phyloP scores from a whole-genome alignment of 2,113 vertebrate genomes.

The Etheostoma cragini region DNA sequence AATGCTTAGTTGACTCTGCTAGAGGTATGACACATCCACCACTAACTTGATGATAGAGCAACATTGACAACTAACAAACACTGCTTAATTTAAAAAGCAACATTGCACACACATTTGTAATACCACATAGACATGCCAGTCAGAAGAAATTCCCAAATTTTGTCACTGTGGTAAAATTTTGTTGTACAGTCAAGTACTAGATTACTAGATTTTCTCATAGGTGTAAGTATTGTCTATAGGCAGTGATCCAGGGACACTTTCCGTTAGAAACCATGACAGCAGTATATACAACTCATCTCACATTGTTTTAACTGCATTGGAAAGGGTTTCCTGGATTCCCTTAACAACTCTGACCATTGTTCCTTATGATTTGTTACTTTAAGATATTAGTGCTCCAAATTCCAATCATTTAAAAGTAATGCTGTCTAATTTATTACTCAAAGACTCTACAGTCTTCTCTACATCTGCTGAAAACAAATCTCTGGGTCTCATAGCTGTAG shows the following conservation, averaged over 20 bases:
- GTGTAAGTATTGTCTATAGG: not conserved
- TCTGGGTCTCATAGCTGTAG: not conserved
- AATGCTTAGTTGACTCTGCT: conserved; percentile 47
- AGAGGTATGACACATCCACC: conserved; percentile 40
- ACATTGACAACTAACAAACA: conserved; percentile 38
- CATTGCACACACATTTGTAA: not conserved
- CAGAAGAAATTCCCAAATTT: not conserved
- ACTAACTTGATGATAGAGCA: conserved; percentile 42
- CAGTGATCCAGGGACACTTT: conserved; percentile 6
- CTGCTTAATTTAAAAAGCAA: not conserved
- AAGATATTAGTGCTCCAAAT: not conserved
- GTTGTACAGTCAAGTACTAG: not conserved
- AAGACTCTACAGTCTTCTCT: not conserved
- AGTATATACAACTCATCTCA: not conserved
- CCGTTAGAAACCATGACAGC: not conserved
- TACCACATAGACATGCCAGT: not conserved
- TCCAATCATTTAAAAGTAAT: conserved; percentile 1
- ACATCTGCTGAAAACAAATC: not conserved
- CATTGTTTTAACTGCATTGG: conserved; percentile 2
- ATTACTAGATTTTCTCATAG: too few relatives aligned
- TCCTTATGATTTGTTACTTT: conserved; percentile 3
- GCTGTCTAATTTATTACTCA: not conserved
- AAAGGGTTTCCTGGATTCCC: not conserved
- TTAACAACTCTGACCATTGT: conserved; percentile 7
- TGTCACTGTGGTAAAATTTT: not conserved